phyloP scores from a whole-genome alignment of 2,113 vertebrate genomes.

The Camelus dromedarius region DNA sequence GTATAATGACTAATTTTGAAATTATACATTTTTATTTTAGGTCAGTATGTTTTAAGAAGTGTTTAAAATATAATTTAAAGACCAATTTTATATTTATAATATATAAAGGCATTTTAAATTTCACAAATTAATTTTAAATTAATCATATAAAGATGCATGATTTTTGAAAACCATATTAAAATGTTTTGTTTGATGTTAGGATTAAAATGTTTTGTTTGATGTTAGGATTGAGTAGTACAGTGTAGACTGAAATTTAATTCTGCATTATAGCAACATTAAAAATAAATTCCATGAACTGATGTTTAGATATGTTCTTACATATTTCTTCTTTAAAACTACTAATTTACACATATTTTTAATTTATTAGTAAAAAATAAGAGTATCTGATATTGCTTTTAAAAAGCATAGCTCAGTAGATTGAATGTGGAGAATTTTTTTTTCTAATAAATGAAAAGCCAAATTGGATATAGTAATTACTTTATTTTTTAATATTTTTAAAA shows the following conservation, averaged over 20 bases:
- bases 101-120: constrained; percentile 6
- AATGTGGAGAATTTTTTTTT: neutral
- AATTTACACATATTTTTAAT: constrained; percentile 3
- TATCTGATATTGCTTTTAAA: neutral
- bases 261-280: neutral
- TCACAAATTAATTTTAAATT: constrained; percentile 18
- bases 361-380: neutral
- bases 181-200: neutral
- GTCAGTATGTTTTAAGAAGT: neutral
- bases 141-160: neutral
- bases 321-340: constrained; percentile 14
- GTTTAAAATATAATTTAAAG: neutral
- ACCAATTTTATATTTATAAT: neutral
- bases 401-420: neutral
- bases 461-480: neutral
- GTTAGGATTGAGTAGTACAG: neutral
- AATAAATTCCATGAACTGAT: neutral
- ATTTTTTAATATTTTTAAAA: constrained; percentile 24
- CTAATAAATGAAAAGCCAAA: neutral
- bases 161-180: neutral
- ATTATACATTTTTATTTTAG: neutral
- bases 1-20: neutral
- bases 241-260: neutral
- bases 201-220: neutral
- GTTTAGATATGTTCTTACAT: neutral